Evolutionary conservation across 1,140 invertebrate genomes (phyloP).

Genomic region (Pogonomyrmex californicus): DNA sequence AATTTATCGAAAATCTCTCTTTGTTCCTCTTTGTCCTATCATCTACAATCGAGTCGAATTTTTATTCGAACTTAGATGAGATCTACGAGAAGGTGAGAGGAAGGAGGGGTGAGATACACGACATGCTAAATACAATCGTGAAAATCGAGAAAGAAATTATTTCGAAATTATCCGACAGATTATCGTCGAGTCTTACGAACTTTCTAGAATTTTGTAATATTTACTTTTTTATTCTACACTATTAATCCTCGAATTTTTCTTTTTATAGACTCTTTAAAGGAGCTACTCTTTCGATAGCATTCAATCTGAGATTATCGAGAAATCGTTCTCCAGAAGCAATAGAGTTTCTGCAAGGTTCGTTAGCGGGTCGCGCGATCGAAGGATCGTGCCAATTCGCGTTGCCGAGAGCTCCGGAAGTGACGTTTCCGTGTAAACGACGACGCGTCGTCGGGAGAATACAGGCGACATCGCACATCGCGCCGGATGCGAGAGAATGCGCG

Average conservation of each 20-base stretch:
- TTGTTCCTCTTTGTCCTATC: slow-evolving; percentile 7
- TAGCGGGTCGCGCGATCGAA: not conserved
- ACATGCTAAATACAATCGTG: not conserved
- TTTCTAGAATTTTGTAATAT: not conserved
- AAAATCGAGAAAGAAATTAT: not conserved
- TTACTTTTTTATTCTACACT: not conserved
- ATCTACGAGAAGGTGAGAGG: not conserved
- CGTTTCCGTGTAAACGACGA: no score
- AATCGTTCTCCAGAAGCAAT: not conserved
- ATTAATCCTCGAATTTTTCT: not conserved
- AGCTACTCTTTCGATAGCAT: not conserved
- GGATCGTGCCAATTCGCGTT: not conserved
- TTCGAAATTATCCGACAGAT: not conserved
- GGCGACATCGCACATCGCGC: not conserved
- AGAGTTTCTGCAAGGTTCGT: not conserved
- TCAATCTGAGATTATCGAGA: not conserved
- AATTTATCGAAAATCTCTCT: slow-evolving; percentile 25
- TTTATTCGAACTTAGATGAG: not conserved
- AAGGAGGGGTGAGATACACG: not conserved
- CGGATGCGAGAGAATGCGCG: slow-evolving; percentile 24
- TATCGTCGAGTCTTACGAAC: not conserved
- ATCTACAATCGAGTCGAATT: slow-evolving; percentile 11
- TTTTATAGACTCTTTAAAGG: not conserved
- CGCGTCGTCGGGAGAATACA: slow-evolving; percentile 8
- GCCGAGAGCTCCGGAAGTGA: not conserved